Base-by-base conservation (phyloP, 1,140 invertebrate species). In the Lasioglossum baleicum region DNA sequence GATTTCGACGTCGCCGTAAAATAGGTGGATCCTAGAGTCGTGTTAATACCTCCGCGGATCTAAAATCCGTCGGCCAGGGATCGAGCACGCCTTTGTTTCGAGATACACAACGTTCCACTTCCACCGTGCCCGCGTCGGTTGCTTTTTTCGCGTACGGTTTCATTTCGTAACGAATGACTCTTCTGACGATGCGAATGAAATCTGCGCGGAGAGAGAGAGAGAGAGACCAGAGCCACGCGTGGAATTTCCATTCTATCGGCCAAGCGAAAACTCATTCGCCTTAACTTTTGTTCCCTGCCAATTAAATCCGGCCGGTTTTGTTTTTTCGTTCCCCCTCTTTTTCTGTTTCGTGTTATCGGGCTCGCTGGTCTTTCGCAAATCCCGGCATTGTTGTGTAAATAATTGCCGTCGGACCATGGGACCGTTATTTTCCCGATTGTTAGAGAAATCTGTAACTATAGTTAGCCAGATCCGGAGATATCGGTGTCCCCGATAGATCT, bases 71-170 rank as follows among this genome's bases (percentile, higher is more conserved):
- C 72, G 73, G 73, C 61, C 10, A 22, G 31, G 35, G 77, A 60
- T 56, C 80, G 83, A 85, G 76, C 65, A 65, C 56, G 61, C 73
- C 71, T 83, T 86, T 83, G 81, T 86, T 76, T 85, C 51, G 13
- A 53, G 64, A 70, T 75, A 73, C 64, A 53, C 72, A 58, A 51
- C 56, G 42, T 44, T 26, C 26, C 35, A 4, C 35, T 35, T 35
- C 35, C 35, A 35, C 35, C 26, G n/a, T 61, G 67, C 56, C 8
- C 48, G n/a, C 66, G 48, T 17, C 3, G 5, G n/a, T 2, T 26
- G 40, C n/a, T 61, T 26, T 11, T 66, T 40, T 42, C 22, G 61
- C 17, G 2, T n/a, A 53, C 63, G 22, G n/a, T 77, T 76, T 64
- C 68, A 64, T 76, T 69, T 60, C 66, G 67, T 56, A 64, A 70